Base-by-base conservation (phyloP, 2,888 invertebrate genomes). In the Argynnis bischoffii region DNA sequence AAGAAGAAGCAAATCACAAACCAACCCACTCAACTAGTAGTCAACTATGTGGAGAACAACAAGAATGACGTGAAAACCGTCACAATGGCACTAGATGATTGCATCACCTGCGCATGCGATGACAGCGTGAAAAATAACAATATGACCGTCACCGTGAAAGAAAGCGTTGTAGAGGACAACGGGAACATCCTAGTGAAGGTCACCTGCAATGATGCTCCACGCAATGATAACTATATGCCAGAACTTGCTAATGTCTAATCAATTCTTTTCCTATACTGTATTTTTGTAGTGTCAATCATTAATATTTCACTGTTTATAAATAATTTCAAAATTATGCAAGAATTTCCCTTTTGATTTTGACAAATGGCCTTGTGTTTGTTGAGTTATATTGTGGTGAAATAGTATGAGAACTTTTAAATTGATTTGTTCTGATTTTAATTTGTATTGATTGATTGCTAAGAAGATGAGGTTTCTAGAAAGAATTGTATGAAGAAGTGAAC, bases 191-290 rank as follows among this genome's bases (percentile, higher is more conserved):
- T 81, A 0, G 6, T 81, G 1, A 72, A 76, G 35, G 77, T 79
- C 6, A 70, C 70, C 1, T 59, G 26, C 16, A 59, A 59, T 54
- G 72, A 70, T 35, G 56, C 67, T 1, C 46, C 67, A 0, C 35
- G 75, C 48, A 79, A 83, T 14, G 77, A 83, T 59, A 82, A 82
- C 55, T 79, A 77, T 61, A 61, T 82, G 0, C 77, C 80, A 0
- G 80, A 81, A 2, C 74, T 84, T 0, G 83, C 87, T 67, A 82
- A 85, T 60, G 84, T 90, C 16, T 89, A 86, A 85, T 74, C 67
- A 41, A 5, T 6, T 5, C 16, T 26, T 26, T 48, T 47, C 6
- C 31, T 59, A 11, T 11, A 41, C 11, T 41, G 35, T 11, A 11
- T 41, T 41, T 8, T 11, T 41, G 35, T 2, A 35, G 8, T 41